phyloP scores from a whole-genome alignment of 92 coral and sea anemone genomes.

The Porites rus region DNA sequence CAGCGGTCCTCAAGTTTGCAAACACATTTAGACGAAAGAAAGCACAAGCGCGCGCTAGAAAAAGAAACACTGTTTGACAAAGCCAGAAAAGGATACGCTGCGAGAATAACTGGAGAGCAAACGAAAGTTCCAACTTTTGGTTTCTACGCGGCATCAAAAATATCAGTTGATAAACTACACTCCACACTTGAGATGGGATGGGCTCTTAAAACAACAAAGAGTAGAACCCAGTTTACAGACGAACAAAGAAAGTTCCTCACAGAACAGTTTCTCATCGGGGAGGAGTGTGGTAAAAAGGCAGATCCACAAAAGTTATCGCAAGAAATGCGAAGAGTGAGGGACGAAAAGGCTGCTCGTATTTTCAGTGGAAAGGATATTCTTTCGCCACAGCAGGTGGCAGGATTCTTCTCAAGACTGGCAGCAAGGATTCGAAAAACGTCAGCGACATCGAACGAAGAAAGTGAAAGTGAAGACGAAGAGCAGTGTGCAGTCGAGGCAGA shows the following conservation, averaged over 20 bases:
- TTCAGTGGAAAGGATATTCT: slow-evolving; percentile 41
- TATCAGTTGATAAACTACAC: background rate
- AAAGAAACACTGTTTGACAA: slow-evolving; percentile 49
- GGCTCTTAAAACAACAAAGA: slow-evolving; percentile 34
- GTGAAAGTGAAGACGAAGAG: slow-evolving; percentile 8
- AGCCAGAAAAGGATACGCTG: slow-evolving; percentile 55
- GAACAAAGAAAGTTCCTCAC: slow-evolving; percentile 4
- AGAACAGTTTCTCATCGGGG: slow-evolving; percentile 33
- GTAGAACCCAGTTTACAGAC: background rate
- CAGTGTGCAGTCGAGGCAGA: slow-evolving; percentile 31
- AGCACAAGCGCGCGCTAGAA: slow-evolving; percentile 40
- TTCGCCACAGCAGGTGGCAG: slow-evolving; percentile 9
- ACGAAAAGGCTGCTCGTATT: slow-evolving; percentile 20
- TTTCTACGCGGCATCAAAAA: background rate
- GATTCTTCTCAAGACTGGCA: slow-evolving; percentile 34
- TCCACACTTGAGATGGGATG: slow-evolving; percentile 45
- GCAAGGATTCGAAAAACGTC: slow-evolving; percentile 22
- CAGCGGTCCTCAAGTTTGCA: too few species aligned
- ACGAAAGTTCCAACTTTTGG: slow-evolving; percentile 43
- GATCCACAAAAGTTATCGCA: slow-evolving; percentile 33
- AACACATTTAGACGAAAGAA: too few species aligned
- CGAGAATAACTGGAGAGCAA: slow-evolving; percentile 38
- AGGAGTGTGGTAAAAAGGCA: slow-evolving; percentile 34
- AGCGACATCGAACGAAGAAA: slow-evolving; percentile 8
- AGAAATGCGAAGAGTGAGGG: slow-evolving; percentile 43